Evolutionary conservation across 1,140 invertebrate species (phyloP).

Genomic region (Tribolium castaneum): DNA sequence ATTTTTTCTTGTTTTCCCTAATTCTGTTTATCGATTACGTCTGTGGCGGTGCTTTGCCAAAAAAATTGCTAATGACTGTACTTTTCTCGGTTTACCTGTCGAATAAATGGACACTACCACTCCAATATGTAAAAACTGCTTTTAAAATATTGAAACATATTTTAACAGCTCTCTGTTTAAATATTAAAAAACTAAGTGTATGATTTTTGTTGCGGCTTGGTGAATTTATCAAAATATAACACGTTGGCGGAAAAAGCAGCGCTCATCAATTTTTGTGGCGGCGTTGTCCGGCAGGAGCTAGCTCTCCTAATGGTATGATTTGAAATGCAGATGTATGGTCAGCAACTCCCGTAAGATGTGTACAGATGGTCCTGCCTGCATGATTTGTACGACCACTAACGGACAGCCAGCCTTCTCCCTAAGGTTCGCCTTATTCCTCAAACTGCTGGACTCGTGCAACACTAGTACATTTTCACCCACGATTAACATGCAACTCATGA

Average conservation of each 20-base stretch:
- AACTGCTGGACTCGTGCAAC: conserved; percentile 8
- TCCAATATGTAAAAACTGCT: neutral
- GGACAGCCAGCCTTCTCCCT: conserved; percentile 50
- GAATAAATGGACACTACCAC: neutral
- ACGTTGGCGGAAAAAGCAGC: neutral
- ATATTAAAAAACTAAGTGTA: neutral
- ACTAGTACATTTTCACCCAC: neutral
- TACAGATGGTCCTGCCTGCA: conserved; percentile 58
- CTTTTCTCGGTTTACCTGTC: neutral
- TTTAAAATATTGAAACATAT: neutral
- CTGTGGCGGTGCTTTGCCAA: no score
- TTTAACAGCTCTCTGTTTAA: neutral
- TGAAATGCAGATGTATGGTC: conserved; percentile 60
- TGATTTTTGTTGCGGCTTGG: neutral
- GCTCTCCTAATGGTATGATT: conserved; percentile 52
- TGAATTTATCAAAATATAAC: conserved; percentile 2
- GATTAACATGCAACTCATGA: conserved; percentile 32
- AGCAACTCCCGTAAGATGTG: conserved; percentile 57
- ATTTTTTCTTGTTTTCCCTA: no score
- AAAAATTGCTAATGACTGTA: no score
- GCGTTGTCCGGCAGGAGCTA: conserved; percentile 13
- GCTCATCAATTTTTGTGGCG: neutral
- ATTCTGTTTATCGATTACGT: no score
- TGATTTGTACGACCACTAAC: conserved; percentile 60
- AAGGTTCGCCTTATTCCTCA: conserved; percentile 39